Evolutionary conservation across 2,797 vertebrate species (phyloP).

Genomic region (Lophius americanus): DNA sequence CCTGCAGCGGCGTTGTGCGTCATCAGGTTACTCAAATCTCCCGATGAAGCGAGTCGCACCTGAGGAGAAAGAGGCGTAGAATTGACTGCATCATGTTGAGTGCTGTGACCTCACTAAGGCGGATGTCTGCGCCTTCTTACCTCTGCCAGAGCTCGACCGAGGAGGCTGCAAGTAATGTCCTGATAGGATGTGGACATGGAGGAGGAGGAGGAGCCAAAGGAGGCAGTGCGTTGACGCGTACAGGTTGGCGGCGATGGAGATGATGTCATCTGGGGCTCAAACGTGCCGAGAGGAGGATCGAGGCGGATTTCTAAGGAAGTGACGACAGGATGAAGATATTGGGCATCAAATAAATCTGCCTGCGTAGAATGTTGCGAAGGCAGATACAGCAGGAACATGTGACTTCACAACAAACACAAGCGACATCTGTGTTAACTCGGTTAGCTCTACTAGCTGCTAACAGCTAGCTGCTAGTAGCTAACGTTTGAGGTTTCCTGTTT

Average conservation of each 20-base stretch:
- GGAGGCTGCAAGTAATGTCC: constrained; percentile 86
- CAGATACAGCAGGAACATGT: too few species aligned
- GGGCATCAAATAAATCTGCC: too few species aligned
- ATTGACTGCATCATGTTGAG: background rate
- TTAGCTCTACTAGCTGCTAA: too few species aligned
- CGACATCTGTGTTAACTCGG: too few species aligned
- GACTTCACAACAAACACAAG: too few species aligned
- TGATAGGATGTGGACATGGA: constrained; percentile 85
- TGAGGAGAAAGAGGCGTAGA: constrained; percentile 54
- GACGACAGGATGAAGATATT: background rate
- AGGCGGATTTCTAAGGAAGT: constrained; percentile 67
- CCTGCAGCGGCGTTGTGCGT: constrained; percentile 82
- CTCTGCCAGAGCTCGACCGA: constrained; percentile 86
- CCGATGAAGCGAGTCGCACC: constrained; percentile 90
- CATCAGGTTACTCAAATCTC: constrained; percentile 88
- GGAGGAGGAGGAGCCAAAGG: constrained; percentile 77
- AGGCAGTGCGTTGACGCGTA: constrained; percentile 77
- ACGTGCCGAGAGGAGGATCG: constrained; percentile 51
- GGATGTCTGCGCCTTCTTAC: constrained; percentile 62
- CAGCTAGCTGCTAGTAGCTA: too few species aligned
- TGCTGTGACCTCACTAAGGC: too few species aligned
- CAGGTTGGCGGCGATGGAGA: constrained; percentile 58
- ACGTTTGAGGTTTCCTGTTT: too few species aligned
- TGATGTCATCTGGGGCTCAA: constrained; percentile 71
- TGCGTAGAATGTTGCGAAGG: too few species aligned